A percentile compares a stretch with the other conserved stretches of the same genome.
Conservation (phyloP, 1,140 invertebrate genomes). For the Aphaenogaster floridana region DNA sequence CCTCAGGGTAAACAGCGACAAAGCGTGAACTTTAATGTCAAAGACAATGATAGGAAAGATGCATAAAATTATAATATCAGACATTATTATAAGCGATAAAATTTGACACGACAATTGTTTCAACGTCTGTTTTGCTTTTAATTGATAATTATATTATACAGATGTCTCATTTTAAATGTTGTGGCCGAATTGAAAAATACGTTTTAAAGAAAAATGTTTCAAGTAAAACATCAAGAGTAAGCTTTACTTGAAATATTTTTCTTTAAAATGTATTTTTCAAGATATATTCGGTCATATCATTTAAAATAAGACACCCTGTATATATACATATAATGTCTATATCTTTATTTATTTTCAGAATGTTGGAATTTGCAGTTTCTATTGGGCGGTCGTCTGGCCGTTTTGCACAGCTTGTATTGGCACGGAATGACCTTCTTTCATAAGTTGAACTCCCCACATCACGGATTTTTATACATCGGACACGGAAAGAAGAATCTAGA, state of each 20-base stretch:
- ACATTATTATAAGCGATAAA: neutral
- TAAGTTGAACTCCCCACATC: slow-evolving; percentile 89
- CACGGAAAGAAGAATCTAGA: slow-evolving; percentile 91
- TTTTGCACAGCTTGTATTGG: slow-evolving; percentile 91
- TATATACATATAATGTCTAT: neutral
- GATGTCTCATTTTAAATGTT: too few relatives aligned
- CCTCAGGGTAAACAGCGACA: slow-evolving; percentile 85
- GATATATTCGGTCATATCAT: too few relatives aligned
- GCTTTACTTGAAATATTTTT: too few relatives aligned
- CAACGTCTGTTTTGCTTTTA: neutral
- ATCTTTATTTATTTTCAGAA: slow-evolving; percentile 77
- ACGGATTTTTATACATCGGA: slow-evolving; percentile 91
- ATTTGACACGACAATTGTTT: neutral
- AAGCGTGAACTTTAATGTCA: neutral
- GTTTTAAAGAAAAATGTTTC: too few relatives aligned
- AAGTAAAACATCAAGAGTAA: too few relatives aligned
- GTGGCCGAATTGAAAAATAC: too few relatives aligned
- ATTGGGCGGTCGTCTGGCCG: slow-evolving; percentile 87
- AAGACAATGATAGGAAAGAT: neutral
- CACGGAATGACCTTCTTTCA: slow-evolving; percentile 92
- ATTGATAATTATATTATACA: neutral
- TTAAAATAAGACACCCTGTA: too few relatives aligned
- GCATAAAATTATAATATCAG: neutral
- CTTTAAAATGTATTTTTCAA: too few relatives aligned
- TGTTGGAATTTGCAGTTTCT: slow-evolving; percentile 90